A percentile compares a stretch with the other conserved stretches of the same genome.
Evolutionary conservation across 2,888 invertebrate genomes (phyloP).

Genomic region (Syritta pipiens): DNA sequence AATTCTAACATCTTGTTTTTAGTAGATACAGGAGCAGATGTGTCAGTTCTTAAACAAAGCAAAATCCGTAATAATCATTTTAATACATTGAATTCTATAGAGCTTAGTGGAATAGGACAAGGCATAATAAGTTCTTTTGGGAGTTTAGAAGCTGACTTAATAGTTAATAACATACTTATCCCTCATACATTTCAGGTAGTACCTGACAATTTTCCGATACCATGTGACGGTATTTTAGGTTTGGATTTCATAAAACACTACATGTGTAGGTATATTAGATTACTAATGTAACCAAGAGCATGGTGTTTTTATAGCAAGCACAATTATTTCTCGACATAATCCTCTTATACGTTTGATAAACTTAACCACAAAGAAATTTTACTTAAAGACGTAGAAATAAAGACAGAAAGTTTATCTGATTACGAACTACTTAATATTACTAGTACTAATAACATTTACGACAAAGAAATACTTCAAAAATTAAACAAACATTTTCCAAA

Average conservation of each 20-base stretch:
- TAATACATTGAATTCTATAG: neutral
- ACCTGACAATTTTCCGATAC: slow-evolving; percentile 9
- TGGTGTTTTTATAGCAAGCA: neutral
- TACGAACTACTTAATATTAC: neutral
- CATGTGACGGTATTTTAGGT: neutral
- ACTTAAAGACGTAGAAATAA: neutral
- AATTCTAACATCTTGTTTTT: slow-evolving; percentile 4
- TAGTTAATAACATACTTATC: neutral
- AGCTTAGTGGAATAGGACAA: slow-evolving; percentile 3
- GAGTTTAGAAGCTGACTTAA: neutral
- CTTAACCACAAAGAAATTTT: no score
- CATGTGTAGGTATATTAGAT: neutral
- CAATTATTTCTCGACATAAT: neutral
- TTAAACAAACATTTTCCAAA: slow-evolving; percentile 23
- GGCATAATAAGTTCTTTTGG: neutral
- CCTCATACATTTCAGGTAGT: slow-evolving; percentile 6
- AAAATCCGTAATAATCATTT: neutral
- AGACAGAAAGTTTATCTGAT: slow-evolving; percentile 8
- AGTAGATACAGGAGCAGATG: slow-evolving; percentile 41
- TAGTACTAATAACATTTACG: neutral
- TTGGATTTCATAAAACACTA: neutral
- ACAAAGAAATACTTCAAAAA: slow-evolving; percentile 1
- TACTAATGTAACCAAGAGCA: neutral
- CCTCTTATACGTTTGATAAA: neutral
- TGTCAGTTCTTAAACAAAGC: slow-evolving; percentile 7